Evolutionary conservation across 2,113 vertebrate genomes (phyloP), one percentile per base, ranked within the genome.

Genomic region (Guaruba guarouba): DNA sequence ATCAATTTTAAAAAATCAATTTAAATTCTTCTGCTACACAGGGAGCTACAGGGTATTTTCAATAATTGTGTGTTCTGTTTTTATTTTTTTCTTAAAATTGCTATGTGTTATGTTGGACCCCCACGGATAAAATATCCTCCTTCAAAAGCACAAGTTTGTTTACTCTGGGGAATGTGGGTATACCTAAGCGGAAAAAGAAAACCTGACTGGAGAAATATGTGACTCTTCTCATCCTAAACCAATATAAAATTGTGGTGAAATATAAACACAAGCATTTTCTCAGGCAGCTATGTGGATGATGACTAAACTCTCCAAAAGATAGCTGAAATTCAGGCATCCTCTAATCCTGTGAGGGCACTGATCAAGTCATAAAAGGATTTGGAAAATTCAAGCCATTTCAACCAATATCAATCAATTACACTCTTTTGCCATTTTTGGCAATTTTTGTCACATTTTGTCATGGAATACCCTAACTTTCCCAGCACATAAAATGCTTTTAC

Each of bases 1-100:
- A 94, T 94, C 67, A 82, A 90, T 96, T 92, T 4, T 2, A 82
- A 83, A 88, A 82, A 77, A 48, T 75, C 33, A 44, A 86, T 92
- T 88, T 93, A 76, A 87, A 76, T 85, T 93, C 25, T 86, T 70
- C 79, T 80, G 86, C 82, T 92, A 39, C 57, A 39, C 13, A 39
- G 63, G 35, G 12, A 93, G 73, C 15, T 54, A 81, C 20, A 88
- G 35, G 4, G 5, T 51, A 46, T 70, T 88, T 77, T 85, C 62
- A 88, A 66, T 7, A 61, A 55, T 28, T 8, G 23, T 87, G 31
- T 11, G 17, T 27, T 94, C 8, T 13, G 1, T 23, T 59, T 46
- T 31, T 44, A 35, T 31, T 43, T 41, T 79, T 29, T 76, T 55
- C 74, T 75, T 12, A 0, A 89, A 51, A 33, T 90, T 64, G 37